phyloP scores from a whole-genome alignment of 2,888 invertebrate species.

The Gandaritis pyraliata region DNA sequence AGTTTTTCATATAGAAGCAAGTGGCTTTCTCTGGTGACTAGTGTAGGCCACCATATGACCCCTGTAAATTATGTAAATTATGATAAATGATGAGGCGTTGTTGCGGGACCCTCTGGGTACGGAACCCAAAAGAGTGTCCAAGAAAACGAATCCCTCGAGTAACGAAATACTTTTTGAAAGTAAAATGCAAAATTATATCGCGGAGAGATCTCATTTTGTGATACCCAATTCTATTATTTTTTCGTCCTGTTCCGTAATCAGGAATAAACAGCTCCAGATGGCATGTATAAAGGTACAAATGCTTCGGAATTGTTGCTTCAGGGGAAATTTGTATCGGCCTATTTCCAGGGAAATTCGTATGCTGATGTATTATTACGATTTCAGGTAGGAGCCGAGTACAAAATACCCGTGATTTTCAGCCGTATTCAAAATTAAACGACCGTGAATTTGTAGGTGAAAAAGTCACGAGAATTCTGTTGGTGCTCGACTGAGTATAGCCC shows the following conservation, averaged over 20 bases:
- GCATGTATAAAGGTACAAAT: conserved; percentile 32
- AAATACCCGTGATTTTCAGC: conserved; percentile 18
- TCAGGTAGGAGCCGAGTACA: conserved; percentile 13
- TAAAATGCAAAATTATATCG: conserved; percentile 36
- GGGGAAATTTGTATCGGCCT: conserved; percentile 32
- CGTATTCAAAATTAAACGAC: conserved; percentile 12
- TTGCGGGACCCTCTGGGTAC: no score
- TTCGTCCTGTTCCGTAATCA: conserved; percentile 35
- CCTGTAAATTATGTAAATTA: no score
- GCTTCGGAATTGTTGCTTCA: conserved; percentile 30
- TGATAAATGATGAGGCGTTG: no score
- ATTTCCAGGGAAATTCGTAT: conserved; percentile 28
- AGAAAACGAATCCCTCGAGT: background rate
- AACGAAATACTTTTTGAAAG: conserved; percentile 16
- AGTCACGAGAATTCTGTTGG: background rate
- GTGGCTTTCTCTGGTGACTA: no score
- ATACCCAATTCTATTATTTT: conserved; percentile 40
- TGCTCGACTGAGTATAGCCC: no score
- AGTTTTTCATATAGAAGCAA: no score
- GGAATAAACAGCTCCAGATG: conserved; percentile 36
- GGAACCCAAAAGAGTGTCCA: background rate
- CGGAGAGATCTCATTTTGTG: conserved; percentile 38
- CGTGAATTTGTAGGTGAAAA: conserved; percentile 1
- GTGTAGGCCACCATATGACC: no score
- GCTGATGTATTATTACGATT: conserved; percentile 32